phyloP scores from a whole-genome alignment of 2,113 vertebrate genomes.

The Machaerirhynchus nigripectus region DNA sequence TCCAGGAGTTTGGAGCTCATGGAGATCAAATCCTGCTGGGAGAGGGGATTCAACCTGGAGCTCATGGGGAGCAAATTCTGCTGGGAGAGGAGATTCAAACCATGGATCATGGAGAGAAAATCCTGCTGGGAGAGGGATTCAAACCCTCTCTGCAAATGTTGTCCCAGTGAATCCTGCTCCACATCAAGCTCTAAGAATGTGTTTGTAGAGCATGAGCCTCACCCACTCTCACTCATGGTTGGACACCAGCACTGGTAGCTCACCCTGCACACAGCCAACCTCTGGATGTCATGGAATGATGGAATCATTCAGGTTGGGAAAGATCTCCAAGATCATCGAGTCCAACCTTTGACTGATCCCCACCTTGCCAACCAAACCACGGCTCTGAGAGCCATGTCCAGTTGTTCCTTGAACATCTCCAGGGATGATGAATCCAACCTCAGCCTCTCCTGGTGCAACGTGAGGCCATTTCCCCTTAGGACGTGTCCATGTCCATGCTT shows the following conservation, averaged over 20 bases:
- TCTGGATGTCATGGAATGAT: neutral
- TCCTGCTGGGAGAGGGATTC: neutral
- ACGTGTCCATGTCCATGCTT: fast-evolving
- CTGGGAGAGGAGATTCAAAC: neutral
- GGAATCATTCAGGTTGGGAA: neutral
- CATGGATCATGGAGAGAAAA: neutral
- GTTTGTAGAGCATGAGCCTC: neutral
- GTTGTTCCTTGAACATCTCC: neutral
- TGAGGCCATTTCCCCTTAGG: neutral
- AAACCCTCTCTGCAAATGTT: neutral
- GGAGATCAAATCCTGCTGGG: neutral
- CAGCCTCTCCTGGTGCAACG: neutral
- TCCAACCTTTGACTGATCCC: neutral
- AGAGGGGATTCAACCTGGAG: neutral
- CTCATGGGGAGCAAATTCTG: neutral
- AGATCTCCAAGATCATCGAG: fast-evolving
- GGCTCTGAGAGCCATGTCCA: neutral
- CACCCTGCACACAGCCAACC: neutral
- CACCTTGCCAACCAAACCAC: fast-evolving
- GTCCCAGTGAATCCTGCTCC: neutral
- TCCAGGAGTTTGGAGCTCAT: neutral
- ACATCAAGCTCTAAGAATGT: fast-evolving
- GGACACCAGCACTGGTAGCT: fast-evolving
- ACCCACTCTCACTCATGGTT: fast-evolving
- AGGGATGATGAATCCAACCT: neutral